Percentiles rank a stretch among this genome's conserved stretches.
phyloP scores from a whole-genome alignment of 2,888 invertebrate genomes.

The Rhodophaea formosa region DNA sequence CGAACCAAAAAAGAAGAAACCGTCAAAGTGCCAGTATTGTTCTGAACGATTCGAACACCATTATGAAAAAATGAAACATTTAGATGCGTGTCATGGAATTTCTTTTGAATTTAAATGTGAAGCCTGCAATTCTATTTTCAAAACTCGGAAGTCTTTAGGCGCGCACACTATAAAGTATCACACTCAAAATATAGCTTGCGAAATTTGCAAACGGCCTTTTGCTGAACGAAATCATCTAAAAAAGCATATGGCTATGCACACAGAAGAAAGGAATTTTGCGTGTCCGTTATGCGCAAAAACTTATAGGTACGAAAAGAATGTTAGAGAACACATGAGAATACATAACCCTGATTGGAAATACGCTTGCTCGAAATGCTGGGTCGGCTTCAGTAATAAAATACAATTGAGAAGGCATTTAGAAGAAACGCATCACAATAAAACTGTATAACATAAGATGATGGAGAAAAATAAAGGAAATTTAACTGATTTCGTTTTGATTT shows the following conservation, averaged over 20 bases:
- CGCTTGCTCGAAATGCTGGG: constrained; percentile 29
- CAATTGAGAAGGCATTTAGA: constrained; percentile 29
- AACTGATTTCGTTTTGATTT: no score
- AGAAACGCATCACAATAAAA: constrained; percentile 16
- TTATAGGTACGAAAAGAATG: constrained; percentile 33
- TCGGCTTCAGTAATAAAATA: constrained; percentile 29
- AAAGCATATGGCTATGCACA: constrained; percentile 33
- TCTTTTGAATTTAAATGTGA: constrained; percentile 27
- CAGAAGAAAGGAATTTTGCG: constrained; percentile 27
- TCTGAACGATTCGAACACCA: constrained; percentile 31
- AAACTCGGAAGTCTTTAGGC: constrained; percentile 28
- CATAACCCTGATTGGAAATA: constrained; percentile 35
- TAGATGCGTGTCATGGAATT: constrained; percentile 28
- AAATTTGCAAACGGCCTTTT: constrained; percentile 32
- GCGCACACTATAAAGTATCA: constrained; percentile 30
- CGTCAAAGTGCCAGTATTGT: constrained; percentile 33
- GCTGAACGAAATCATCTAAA: constrained; percentile 28
- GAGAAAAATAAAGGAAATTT: no score
- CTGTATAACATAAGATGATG: neutral
- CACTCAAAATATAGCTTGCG: constrained; percentile 30
- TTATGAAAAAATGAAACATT: constrained; percentile 32
- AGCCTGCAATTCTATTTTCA: constrained; percentile 25
- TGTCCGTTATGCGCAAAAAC: constrained; percentile 32
- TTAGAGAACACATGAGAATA: constrained; percentile 30
- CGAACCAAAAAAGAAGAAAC: constrained; percentile 18